These are phyloP conservation scores for Oreochromis tanganicae DNA, from an alignment of 2,113 vertebrate species.

Conservation along the genomic window DNA sequence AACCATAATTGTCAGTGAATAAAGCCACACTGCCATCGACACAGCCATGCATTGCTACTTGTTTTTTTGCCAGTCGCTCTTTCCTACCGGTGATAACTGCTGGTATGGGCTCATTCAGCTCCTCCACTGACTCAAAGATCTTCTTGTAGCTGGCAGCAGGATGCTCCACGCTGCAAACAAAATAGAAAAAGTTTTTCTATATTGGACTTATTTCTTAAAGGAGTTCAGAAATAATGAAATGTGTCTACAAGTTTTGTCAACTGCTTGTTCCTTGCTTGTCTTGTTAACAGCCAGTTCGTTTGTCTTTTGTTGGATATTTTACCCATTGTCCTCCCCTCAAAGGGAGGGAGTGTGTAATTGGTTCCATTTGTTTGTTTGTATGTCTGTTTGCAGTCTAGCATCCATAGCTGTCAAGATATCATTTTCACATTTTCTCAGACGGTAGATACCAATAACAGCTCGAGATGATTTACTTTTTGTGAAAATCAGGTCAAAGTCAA, in stretches of 20 bases:
- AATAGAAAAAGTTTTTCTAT: not conserved
- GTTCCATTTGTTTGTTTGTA: not conserved
- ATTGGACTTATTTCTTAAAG: not conserved
- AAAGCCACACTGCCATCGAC: not conserved
- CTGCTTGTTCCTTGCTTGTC: not conserved
- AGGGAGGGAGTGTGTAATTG: not conserved
- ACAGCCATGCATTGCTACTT: not conserved
- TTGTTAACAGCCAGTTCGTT: not conserved
- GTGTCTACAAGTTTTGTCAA: not conserved
- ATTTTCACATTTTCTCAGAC: not conserved
- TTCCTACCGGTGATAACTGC: constrained; percentile 76
- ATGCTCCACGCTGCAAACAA: constrained; percentile 82
- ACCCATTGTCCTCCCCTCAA: not conserved
- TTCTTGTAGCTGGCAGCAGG: constrained; percentile 91
- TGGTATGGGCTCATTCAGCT: constrained; percentile 83
- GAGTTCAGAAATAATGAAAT: not conserved
- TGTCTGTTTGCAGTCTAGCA: not conserved
- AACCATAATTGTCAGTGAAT: not conserved
- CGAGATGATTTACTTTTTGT: not conserved
- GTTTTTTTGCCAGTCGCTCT: not conserved
- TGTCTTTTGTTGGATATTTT: not conserved
- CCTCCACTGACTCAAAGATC: constrained; percentile 93
- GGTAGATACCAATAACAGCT: not conserved
- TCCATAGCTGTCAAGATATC: not conserved
- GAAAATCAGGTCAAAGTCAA: not conserved